Conservation (phyloP, 2,888 invertebrate species). For the Ormyrus nitidulus region DNA sequence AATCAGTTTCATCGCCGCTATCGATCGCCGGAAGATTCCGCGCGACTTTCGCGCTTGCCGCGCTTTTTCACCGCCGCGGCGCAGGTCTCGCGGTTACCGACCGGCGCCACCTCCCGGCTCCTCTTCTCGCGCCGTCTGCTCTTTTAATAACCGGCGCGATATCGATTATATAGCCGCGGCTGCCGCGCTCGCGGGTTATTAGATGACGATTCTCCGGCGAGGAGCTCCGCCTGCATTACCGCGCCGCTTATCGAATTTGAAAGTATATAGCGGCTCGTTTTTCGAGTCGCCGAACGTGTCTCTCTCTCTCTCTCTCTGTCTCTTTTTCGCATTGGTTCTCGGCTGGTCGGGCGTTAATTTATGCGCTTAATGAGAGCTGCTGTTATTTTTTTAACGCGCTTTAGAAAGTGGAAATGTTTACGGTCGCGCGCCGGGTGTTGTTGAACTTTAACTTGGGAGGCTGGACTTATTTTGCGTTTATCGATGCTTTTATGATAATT, state of each 20-base stretch:
- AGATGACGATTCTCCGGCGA: background rate
- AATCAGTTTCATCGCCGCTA: background rate
- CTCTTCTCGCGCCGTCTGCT: no score
- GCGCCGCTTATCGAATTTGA: slow-evolving; percentile 21
- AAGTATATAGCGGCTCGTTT: slow-evolving; percentile 10
- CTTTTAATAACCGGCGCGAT: no score
- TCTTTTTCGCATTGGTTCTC: no score
- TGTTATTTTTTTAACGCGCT: background rate
- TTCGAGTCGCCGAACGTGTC: slow-evolving; percentile 9
- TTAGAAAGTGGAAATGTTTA: slow-evolving; percentile 23
- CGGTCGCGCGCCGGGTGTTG: background rate
- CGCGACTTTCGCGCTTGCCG: background rate
- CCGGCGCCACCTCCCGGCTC: slow-evolving; percentile 48
- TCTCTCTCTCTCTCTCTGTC: background rate
- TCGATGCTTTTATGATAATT: no score
- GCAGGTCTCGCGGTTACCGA: slow-evolving; percentile 40
- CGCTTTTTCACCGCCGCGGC: background rate
- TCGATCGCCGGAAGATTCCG: background rate
- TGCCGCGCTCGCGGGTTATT: background rate
- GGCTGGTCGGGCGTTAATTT: background rate
- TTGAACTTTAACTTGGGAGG: slow-evolving; percentile 1
- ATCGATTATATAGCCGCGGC: no score
- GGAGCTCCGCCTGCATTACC: background rate
- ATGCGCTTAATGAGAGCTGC: background rate
- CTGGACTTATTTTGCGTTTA: no score